These are phyloP conservation scores for Leptinotarsa tumamoca DNA, from an alignment of 2,888 invertebrate species.

Conservation along the genomic window DNA sequence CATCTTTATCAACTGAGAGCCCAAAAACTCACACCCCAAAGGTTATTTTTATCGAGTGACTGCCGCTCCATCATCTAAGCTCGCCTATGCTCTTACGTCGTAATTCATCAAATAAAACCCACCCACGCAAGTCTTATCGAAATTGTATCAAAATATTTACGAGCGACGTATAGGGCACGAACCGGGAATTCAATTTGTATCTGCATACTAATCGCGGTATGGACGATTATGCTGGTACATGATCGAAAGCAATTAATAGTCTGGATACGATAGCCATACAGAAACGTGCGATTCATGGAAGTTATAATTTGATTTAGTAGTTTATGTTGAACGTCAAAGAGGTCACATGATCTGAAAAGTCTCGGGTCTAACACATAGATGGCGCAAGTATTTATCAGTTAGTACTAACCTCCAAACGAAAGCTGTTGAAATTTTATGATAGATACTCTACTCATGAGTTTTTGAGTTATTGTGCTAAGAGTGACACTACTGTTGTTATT, in stretches of 20 bases:
- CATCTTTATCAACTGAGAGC: constrained; percentile 8
- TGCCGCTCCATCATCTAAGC: constrained; percentile 2
- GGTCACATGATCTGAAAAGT: not conserved
- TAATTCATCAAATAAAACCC: constrained; percentile 19
- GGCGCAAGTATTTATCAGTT: no score
- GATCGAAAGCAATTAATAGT: constrained; percentile 29
- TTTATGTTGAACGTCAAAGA: not conserved
- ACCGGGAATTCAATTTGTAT: constrained; percentile 25
- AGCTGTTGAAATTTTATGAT: no score
- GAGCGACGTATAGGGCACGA: constrained; percentile 18
- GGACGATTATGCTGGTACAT: constrained; percentile 8
- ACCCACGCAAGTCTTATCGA: constrained; percentile 27
- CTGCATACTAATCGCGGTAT: constrained; percentile 32
- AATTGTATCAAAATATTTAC: constrained; percentile 30
- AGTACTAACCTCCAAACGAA: no score
- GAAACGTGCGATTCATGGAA: not conserved
- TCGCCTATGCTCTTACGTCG: constrained; percentile 8
- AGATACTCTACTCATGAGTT: no score
- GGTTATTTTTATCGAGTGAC: constrained; percentile 18
- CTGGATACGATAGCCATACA: not conserved
- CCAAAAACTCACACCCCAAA: constrained; percentile 9
- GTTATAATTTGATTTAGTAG: not conserved
- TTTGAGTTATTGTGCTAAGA: no score
- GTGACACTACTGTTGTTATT: no score
- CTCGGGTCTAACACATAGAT: no score